Conservation (phyloP, 1,140 invertebrate genomes). For the Formica selysi region DNA sequence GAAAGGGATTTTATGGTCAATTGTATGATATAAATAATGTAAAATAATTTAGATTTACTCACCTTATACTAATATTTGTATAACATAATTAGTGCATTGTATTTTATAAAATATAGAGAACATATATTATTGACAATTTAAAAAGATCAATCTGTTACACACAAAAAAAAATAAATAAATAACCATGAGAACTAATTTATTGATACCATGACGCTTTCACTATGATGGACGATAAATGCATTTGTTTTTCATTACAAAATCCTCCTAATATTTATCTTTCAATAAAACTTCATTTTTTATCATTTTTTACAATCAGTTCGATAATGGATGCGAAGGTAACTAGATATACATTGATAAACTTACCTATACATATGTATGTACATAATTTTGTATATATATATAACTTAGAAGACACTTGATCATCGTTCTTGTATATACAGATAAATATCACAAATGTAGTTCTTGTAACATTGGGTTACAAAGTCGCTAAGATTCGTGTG, state of each 20-base stretch:
- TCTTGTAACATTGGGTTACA: constrained; percentile 87
- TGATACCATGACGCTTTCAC: background rate
- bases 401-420: constrained; percentile 42
- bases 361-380: constrained; percentile 52
- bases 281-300: background rate
- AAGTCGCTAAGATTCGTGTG: constrained; percentile 96
- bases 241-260: constrained; percentile 1
- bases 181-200: constrained; percentile 22
- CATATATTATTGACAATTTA: background rate
- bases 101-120: constrained; percentile 31
- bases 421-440: constrained; percentile 10
- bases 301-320: constrained; percentile 19
- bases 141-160: background rate
- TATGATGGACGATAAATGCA: constrained; percentile 6
- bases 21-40: constrained; percentile 15
- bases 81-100: background rate
- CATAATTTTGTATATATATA: constrained; percentile 11
- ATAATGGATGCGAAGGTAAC: constrained; percentile 22
- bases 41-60: background rate
- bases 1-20: constrained; percentile 49
- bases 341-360: constrained; percentile 30
- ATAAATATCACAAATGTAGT: constrained; percentile 43
- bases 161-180: too few relatives aligned
- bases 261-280: background rate
- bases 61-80: constrained; percentile 9